Evolutionary conservation across 2,888 invertebrate species (phyloP).

Genomic region (Trilocha varians): DNA sequence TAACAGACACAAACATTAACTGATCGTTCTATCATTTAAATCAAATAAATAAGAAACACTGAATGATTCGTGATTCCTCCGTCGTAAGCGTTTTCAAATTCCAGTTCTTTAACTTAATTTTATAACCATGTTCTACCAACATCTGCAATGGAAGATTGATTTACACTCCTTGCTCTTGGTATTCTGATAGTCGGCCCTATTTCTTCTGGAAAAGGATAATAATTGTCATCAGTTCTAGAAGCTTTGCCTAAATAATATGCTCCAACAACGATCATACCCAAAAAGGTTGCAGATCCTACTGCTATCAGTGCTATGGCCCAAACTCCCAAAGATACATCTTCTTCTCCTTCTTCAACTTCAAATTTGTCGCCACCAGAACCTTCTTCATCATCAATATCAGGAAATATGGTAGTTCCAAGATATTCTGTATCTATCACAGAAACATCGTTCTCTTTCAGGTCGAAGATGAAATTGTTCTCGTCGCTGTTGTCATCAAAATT

Average conservation of each 20-base stretch:
- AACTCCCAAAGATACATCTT: conserved; percentile 4
- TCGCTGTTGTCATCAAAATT: not conserved
- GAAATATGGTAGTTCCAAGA: not conserved
- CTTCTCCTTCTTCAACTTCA: conserved; percentile 5
- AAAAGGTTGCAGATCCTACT: conserved; percentile 14
- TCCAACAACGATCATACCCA: conserved; percentile 16
- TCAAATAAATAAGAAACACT: not conserved
- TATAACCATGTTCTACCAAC: not conserved
- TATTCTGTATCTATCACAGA: conserved; percentile 1
- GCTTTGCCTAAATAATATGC: conserved; percentile 25
- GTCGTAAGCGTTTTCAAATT: too few relatives aligned
- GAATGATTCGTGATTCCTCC: not conserved
- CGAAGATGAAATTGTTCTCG: not conserved
- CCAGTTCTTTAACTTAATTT: too few relatives aligned
- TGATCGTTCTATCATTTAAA: not conserved
- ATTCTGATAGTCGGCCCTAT: conserved; percentile 17
- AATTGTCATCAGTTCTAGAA: not conserved
- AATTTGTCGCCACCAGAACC: conserved; percentile 2
- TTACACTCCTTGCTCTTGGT: conserved; percentile 10
- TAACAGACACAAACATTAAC: not conserved
- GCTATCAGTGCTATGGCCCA: conserved; percentile 23
- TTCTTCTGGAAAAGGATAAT: conserved; percentile 12
- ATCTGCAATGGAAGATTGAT: conserved; percentile 1
- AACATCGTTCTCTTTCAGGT: not conserved
- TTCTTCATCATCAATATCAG: not conserved